phyloP scores from a whole-genome alignment of 2,113 vertebrate species.

The Myocastor coypus region DNA sequence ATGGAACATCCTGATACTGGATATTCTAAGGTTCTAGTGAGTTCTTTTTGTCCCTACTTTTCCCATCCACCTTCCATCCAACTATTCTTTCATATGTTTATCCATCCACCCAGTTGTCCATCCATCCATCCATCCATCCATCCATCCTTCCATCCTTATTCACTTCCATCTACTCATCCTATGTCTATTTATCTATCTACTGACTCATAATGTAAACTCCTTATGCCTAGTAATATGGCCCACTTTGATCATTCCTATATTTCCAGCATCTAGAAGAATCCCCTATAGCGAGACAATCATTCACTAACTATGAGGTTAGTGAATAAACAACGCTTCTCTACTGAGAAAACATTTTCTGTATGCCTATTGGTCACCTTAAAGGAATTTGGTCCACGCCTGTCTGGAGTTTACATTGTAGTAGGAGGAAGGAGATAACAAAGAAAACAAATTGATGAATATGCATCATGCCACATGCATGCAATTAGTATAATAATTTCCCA shows the following conservation, averaged over 20 bases:
- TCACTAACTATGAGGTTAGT: neutral
- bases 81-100: neutral
- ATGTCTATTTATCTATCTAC: neutral
- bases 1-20: neutral
- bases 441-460: neutral
- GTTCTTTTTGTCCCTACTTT: neutral
- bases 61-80: neutral
- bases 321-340: neutral
- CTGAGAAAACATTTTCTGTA: neutral
- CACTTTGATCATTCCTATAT: neutral
- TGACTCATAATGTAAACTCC: neutral
- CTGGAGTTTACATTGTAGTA: neutral
- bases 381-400: neutral
- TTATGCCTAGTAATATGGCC: neutral
- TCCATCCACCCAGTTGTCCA: neutral
- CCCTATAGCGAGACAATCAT: no score
- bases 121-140: neutral
- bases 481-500: neutral
- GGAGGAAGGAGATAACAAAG: neutral
- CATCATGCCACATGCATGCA: neutral
- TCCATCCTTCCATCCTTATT: neutral
- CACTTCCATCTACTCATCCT: neutral
- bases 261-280: neutral
- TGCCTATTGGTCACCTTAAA: neutral
- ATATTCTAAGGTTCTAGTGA: neutral